Percentiles rank a stretch among this genome's conserved stretches.
phyloP scores from a whole-genome alignment of 1,140 invertebrate species.

The Micrasema longulum region DNA sequence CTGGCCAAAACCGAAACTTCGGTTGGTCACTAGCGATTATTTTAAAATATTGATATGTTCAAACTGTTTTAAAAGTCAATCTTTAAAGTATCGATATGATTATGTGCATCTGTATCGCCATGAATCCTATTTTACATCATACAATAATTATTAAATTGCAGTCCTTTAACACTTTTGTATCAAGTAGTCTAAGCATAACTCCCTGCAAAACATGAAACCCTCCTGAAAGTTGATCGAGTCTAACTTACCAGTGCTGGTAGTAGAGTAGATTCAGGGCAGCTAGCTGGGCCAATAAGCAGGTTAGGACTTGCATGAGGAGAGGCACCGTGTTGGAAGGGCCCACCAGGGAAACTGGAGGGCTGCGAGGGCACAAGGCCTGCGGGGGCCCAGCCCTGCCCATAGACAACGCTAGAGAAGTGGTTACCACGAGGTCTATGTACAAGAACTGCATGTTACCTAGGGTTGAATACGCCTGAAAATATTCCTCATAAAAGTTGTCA shows the following conservation, averaged over 20 bases:
- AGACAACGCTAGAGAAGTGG: slow-evolving; percentile 82
- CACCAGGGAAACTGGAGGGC: slow-evolving; percentile 72
- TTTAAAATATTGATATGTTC: too few species aligned
- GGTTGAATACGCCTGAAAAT: slow-evolving; percentile 71
- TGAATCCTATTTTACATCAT: too few species aligned
- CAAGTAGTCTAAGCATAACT: too few species aligned
- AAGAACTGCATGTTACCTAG: slow-evolving; percentile 86
- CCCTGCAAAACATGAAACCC: too few species aligned
- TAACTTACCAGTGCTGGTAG: slow-evolving; percentile 68
- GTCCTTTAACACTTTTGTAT: too few species aligned
- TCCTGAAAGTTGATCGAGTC: too few species aligned
- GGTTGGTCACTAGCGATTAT: too few species aligned
- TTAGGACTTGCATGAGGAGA: slow-evolving; percentile 69
- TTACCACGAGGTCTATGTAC: slow-evolving; percentile 87
- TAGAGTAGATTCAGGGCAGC: slow-evolving; percentile 64
- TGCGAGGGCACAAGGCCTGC: slow-evolving; percentile 69
- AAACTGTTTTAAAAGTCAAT: too few species aligned
- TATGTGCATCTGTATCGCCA: too few species aligned
- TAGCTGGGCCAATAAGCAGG: slow-evolving; percentile 65
- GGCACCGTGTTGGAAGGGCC: slow-evolving; percentile 71
- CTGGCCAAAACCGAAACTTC: too few species aligned
- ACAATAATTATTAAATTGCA: too few species aligned
- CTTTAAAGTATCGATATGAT: too few species aligned
- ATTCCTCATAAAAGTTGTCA: not conserved
- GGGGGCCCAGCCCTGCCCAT: slow-evolving; percentile 78